Percentiles rank a stretch among this genome's conserved stretches.
Conservation (phyloP, 2,113 vertebrate species). For the Nansenia antarctica region DNA sequence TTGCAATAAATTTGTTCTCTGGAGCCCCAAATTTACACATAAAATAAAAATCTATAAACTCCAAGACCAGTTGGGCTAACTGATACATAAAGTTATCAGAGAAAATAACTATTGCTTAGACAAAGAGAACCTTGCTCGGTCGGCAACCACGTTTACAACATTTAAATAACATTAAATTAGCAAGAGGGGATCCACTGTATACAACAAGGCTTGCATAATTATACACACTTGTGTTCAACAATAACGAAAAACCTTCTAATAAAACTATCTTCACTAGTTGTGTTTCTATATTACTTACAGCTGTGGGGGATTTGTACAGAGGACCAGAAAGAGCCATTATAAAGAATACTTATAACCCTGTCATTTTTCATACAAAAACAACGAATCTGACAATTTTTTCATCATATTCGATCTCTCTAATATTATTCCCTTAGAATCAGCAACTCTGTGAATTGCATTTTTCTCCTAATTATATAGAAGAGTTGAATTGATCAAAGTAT, state of each 20-base stretch:
- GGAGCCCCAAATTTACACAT: conserved; percentile 80
- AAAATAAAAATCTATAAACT: conserved; percentile 73
- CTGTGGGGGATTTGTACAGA: conserved; percentile 68
- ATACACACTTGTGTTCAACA: conserved; percentile 75
- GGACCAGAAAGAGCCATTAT: conserved; percentile 27
- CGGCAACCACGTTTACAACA: conserved; percentile 67
- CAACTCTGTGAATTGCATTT: conserved; percentile 32
- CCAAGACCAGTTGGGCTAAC: conserved; percentile 76
- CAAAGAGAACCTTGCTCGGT: conserved; percentile 63
- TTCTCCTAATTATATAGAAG: background rate
- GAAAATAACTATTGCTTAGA: conserved; percentile 61
- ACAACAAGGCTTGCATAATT: conserved; percentile 78
- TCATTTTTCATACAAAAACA: conserved; percentile 48
- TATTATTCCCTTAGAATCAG: conserved; percentile 60
- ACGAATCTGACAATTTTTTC: conserved; percentile 38
- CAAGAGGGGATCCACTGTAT: conserved; percentile 75
- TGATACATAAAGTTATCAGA: conserved; percentile 70
- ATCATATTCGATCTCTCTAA: conserved; percentile 36
- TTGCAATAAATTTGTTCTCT: conserved; percentile 77
- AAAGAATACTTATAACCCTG: conserved; percentile 53
- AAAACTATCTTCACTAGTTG: conserved; percentile 56
- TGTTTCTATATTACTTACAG: conserved; percentile 69
- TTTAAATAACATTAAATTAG: conserved; percentile 83
- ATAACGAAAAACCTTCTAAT: conserved; percentile 56
- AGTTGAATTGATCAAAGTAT: background rate